Evolutionary conservation across 2,888 invertebrate genomes (phyloP), one percentile per base, ranked within the genome.

Genomic region (Drosophila infuscata): DNA sequence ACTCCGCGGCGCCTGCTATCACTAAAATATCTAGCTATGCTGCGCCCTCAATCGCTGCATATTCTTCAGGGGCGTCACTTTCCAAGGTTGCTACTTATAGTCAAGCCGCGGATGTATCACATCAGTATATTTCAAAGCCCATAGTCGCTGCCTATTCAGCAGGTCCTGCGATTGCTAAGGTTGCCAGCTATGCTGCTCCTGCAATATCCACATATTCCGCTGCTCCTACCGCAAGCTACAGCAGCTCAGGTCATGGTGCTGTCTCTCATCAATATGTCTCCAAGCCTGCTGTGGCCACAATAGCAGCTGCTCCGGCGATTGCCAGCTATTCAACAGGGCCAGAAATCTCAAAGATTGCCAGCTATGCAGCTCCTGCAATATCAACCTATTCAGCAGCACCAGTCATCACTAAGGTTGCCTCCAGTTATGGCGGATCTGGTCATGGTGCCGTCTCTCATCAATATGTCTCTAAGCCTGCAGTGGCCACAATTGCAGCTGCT

Each of bases 111-210:
- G 82, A 78, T 32, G 70, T 85, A 3, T 80, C 90, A 0, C 88
- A 88, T 61, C 88, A 89, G 32, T 89, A 73, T 32, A 71, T 91
- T 4, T 89, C 91, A 11, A 88, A 82, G 63, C 91, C 91, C 29
- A 81, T 75, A 54, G 58, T 85, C 0, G 58, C 71, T 9, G 65
- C 57, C 15, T 74, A 76, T 56, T 58, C 71, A 6, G 74, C 78
- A 15, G 79, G 78, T 41, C 87, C 83, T 7, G 71, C 76, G 0
- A 32, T 73, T 25, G 67, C 76, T 33, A 91, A 84, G 20, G 61
- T 74, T 20, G 68, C 77, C 3, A 67, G 68, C 38, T 80, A 83
- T 58, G 79, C 71, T n/a, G 69, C 72, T 2, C 76, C 90, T 0
- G 75, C 79, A 9, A 57, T 90, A 8, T 66, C 80, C 36, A 77